Conservation (phyloP, 2,113 vertebrate species). For the Stigmatopora argus region DNA sequence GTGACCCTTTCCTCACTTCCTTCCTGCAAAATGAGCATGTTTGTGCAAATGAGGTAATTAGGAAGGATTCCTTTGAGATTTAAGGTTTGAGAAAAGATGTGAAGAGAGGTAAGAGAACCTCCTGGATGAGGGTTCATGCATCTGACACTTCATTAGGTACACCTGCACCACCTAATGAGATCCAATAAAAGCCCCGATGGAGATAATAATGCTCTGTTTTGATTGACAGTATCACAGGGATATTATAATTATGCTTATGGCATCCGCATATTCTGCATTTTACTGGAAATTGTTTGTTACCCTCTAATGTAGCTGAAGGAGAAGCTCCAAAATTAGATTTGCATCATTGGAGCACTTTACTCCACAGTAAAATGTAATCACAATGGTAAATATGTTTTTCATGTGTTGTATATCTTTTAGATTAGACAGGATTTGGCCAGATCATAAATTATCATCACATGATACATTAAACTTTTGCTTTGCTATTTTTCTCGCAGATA, state of each 20-base stretch:
- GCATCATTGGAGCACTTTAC: neutral
- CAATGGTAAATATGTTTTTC: neutral
- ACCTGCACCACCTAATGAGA: constrained; percentile 1
- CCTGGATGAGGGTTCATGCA: constrained; percentile 16
- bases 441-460: constrained; percentile 1
- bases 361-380: neutral
- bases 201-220: neutral
- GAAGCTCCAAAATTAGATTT: neutral
- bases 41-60: constrained; percentile 65
- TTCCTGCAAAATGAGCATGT: constrained; percentile 36
- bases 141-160: constrained; percentile 9
- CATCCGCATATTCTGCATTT: neutral
- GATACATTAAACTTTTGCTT: neutral
- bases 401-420: neutral
- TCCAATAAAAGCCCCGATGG: neutral
- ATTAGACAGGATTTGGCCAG: neutral
- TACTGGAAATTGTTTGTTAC: neutral
- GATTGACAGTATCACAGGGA: neutral
- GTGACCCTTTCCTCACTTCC: constrained; percentile 12
- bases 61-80: constrained; percentile 38
- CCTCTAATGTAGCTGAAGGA: neutral
- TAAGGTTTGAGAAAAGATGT: constrained; percentile 19
- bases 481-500: constrained; percentile 4
- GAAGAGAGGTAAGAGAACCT: constrained; percentile 18
- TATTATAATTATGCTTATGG: neutral